Evolutionary conservation across 2,797 vertebrate species (phyloP), one percentile per base, ranked within the genome.

Genomic region (Eleutherodactylus coqui): DNA sequence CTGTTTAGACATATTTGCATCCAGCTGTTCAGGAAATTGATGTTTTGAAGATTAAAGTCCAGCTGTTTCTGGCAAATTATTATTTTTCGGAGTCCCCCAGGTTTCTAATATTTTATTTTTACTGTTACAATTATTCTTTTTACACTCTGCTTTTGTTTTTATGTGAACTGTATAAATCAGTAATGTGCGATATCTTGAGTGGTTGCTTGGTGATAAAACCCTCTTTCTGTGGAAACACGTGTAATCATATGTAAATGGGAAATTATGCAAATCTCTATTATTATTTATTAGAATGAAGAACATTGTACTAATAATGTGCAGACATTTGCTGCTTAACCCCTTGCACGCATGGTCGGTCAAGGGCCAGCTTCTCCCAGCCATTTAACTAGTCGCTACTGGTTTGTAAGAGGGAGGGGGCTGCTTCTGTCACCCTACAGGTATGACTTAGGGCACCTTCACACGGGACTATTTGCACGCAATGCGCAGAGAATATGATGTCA

Each of bases 1-100:
- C 64, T 87, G 81, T 84, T 83, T 84, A 72, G 86, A 87, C 76
- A 84, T 84, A 83, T 84, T 87, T 84, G 76, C 75, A 47, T 83
- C 81, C 81, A 87, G 81, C 86, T 79, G 86, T 67, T 73, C 41
- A 67, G 67, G 62, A 87, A 84, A 87, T 83, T 84, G 67, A 79
- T 84, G 81, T 83, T 79, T 45, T 62, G 62, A 87, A 87, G 75
- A 84, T 79, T 84, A 79, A 83, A 84, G 73, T 79, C 75, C 86
- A 87, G 81, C 86, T 87, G 82, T 79, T 82, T 78, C 79, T 72
- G 17, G 38, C 41, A 64, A 78, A 49, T 83, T 70, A 24, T 60
- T 78, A n/a, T 67, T 77, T 77, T 70, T 78, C 73, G 49, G 34
- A 62, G 14, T 87, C 64, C 55, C 47, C 38, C 21, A 47, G 62